Conservation (phyloP, 1,140 invertebrate species). For the Microplitis demolitor region DNA sequence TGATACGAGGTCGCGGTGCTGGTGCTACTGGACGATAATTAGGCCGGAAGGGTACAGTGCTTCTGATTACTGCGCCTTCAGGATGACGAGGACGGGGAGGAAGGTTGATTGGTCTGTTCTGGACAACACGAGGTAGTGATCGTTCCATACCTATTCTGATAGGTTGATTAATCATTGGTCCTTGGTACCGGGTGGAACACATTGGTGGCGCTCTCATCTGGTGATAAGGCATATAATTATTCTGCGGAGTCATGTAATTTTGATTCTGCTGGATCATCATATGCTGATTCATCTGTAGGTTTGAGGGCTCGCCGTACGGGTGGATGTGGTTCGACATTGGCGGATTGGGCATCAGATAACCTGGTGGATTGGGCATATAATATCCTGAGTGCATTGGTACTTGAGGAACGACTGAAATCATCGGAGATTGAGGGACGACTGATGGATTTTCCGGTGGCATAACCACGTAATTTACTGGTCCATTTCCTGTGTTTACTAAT, state of each 20-base stretch:
- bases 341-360: slow-evolving; percentile 6
- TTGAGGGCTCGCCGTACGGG: not conserved
- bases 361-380: slow-evolving; percentile 33
- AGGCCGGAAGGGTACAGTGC: slow-evolving; percentile 17
- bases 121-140: not conserved
- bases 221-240: slow-evolving; percentile 18
- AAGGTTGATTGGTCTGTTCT: slow-evolving; percentile 1
- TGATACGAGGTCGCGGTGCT: not conserved
- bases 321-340: not conserved
- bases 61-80: slow-evolving; percentile 36
- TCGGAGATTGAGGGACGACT: not conserved
- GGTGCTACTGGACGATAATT: not conserved
- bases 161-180: slow-evolving; percentile 6
- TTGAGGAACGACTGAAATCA: slow-evolving; percentile 30
- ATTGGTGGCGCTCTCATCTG: not conserved
- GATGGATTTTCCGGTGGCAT: slow-evolving; percentile 22
- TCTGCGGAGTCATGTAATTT: slow-evolving; percentile 21
- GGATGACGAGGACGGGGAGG: slow-evolving; percentile 32
- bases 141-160: not conserved
- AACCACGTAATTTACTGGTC: slow-evolving; percentile 22
- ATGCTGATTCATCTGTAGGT: slow-evolving; percentile 28
- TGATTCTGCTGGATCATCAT: slow-evolving; percentile 31
- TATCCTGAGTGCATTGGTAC: slow-evolving; percentile 31
- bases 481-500: slow-evolving; percentile 31
- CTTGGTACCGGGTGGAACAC: not conserved